Conservation (phyloP, 2,888 invertebrate genomes). For the Lottia gigantea region DNA sequence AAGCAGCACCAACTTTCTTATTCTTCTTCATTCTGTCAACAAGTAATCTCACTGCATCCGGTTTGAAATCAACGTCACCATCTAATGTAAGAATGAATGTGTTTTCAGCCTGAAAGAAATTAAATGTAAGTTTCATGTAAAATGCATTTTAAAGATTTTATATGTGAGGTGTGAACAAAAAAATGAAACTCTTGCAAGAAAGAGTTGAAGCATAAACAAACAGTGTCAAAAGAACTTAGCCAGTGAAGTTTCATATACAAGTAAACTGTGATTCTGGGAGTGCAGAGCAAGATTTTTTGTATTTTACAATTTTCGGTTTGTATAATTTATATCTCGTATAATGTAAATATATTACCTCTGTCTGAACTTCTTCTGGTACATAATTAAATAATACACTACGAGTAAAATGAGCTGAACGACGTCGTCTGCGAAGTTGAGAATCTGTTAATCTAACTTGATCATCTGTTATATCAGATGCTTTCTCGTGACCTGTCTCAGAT, state of each 20-base stretch:
- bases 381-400: slow-evolving; percentile 55
- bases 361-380: slow-evolving; percentile 52
- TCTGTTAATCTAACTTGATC: slow-evolving; percentile 40
- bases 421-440: slow-evolving; percentile 45
- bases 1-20: slow-evolving; percentile 94
- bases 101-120: slow-evolving; percentile 89
- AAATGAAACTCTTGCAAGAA: too few relatives aligned
- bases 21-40: slow-evolving; percentile 99
- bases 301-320: too few relatives aligned
- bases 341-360: slow-evolving; percentile 32
- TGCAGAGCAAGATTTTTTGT: too few relatives aligned
- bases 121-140: too few relatives aligned
- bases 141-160: not conserved
- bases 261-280: too few relatives aligned
- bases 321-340: too few relatives aligned
- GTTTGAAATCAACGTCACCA: slow-evolving; percentile 98
- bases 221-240: too few relatives aligned
- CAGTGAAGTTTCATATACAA: too few relatives aligned
- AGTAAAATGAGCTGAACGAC: slow-evolving; percentile 51
- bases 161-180: too few relatives aligned
- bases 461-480: slow-evolving; percentile 28
- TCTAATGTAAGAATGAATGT: slow-evolving; percentile 94
- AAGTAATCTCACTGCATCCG: slow-evolving; percentile 90
- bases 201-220: too few relatives aligned
- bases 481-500: slow-evolving; percentile 29